Percentiles rank a stretch among this genome's conserved stretches.
These are phyloP conservation scores for Taeniopygia guttata DNA, from an alignment of 2,797 vertebrate genomes.

Conservation along the genomic window DNA sequence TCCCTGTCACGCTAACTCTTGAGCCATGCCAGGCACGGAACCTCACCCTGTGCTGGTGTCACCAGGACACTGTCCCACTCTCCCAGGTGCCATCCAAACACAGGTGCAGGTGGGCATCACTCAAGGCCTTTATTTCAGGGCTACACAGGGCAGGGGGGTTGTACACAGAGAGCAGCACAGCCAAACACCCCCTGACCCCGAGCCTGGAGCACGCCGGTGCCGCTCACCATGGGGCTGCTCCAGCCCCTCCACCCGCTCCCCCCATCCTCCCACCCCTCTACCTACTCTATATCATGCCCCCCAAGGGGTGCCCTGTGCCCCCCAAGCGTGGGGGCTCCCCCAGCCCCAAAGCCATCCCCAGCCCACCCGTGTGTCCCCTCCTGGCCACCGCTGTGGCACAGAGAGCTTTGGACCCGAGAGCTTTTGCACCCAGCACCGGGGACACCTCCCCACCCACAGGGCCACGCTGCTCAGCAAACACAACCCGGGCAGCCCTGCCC, in stretches of 20 bases:
- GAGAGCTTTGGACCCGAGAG: background rate
- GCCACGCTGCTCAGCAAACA: background rate
- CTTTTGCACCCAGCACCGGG: background rate
- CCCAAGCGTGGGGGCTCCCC: background rate
- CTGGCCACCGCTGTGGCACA: accelerated
- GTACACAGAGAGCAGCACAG: background rate
- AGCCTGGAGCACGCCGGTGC: accelerated
- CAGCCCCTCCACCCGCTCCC: accelerated
- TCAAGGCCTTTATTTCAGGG: conserved; percentile 39
- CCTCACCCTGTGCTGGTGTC: background rate
- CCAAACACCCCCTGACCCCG: accelerated
- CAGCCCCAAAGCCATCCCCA: background rate
- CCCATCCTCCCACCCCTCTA: background rate
- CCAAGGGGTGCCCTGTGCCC: accelerated
- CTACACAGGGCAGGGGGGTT: background rate
- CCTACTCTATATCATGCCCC: background rate
- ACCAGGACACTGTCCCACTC: background rate
- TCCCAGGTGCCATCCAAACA: accelerated
- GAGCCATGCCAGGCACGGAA: accelerated
- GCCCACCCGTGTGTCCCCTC: accelerated
- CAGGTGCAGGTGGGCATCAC: background rate
- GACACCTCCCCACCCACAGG: background rate
- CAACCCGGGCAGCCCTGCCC: background rate
- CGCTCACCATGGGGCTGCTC: accelerated
- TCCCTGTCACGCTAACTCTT: accelerated